Conservation (phyloP, 1,140 invertebrate species). For the Halictus rubicundus region DNA sequence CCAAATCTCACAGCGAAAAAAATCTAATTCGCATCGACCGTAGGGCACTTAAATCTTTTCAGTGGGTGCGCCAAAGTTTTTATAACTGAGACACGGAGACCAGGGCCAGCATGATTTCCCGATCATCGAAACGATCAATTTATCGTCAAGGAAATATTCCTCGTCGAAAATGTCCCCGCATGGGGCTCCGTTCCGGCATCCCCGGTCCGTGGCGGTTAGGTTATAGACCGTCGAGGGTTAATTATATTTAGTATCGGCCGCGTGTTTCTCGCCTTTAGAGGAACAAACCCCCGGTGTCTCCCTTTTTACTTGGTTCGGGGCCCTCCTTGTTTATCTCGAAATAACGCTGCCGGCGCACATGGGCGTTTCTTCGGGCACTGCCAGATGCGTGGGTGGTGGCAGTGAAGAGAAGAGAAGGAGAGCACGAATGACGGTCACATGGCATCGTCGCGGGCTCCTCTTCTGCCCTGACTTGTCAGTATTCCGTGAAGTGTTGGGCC, state of each 20-base stretch:
- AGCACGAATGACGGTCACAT: constrained; percentile 70
- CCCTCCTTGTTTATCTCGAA: constrained; percentile 59
- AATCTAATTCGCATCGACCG: no score
- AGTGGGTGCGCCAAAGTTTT: no score
- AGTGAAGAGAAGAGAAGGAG: constrained; percentile 70
- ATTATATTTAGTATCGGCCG: constrained; percentile 29
- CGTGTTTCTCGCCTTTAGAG: constrained; percentile 12
- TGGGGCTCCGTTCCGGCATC: no score
- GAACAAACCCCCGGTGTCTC: constrained; percentile 23
- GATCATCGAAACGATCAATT: no score
- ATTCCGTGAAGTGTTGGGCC: constrained; percentile 66
- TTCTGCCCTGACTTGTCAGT: constrained; percentile 69
- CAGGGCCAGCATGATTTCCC: no score
- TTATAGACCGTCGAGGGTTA: background rate
- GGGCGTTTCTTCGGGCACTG: constrained; percentile 66
- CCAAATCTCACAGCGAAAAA: no score
- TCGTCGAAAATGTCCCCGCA: no score
- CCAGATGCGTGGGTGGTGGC: constrained; percentile 77
- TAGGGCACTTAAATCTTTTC: no score
- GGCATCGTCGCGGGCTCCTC: constrained; percentile 66
- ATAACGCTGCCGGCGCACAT: constrained; percentile 57
- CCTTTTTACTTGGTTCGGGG: background rate
- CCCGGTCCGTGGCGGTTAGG: no score
- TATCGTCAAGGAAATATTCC: no score
- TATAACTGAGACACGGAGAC: no score